Conservation (phyloP, 1,140 invertebrate species). For the Bombus cullumanus region DNA sequence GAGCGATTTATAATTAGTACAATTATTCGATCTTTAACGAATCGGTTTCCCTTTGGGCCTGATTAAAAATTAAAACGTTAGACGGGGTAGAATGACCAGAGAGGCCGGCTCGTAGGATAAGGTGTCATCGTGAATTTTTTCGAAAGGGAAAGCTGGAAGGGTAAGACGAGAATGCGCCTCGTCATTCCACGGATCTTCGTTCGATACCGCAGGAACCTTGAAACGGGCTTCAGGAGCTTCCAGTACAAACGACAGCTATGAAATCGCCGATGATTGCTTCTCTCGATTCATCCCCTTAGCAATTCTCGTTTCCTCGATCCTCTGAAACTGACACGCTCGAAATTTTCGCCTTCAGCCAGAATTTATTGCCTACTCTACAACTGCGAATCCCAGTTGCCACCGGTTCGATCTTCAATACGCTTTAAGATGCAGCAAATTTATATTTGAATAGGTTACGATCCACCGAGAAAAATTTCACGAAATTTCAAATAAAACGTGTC, state of each 20-base stretch:
- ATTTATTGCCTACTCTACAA: background rate
- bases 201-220: conserved; percentile 63
- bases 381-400: too few species aligned
- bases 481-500: background rate
- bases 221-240: conserved; percentile 61
- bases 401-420: too few species aligned
- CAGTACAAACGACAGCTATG: conserved; percentile 70
- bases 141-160: conserved; percentile 64
- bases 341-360: conserved; percentile 9
- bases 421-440: too few species aligned
- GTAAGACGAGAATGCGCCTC: conserved; percentile 70
- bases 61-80: conserved; percentile 63
- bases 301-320: conserved; percentile 14
- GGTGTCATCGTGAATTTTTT: conserved; percentile 64
- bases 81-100: background rate
- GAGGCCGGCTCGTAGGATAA: background rate
- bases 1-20: background rate
- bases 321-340: conserved; percentile 22
- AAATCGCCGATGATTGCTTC: conserved; percentile 73
- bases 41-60: background rate
- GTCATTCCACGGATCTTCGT: conserved; percentile 65
- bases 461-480: background rate
- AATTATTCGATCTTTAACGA: background rate
- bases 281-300: conserved; percentile 54
- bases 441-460: too few species aligned